These are phyloP conservation scores for Myocastor coypus DNA, from an alignment of 2,113 vertebrate genomes.

Conservation along the genomic window DNA sequence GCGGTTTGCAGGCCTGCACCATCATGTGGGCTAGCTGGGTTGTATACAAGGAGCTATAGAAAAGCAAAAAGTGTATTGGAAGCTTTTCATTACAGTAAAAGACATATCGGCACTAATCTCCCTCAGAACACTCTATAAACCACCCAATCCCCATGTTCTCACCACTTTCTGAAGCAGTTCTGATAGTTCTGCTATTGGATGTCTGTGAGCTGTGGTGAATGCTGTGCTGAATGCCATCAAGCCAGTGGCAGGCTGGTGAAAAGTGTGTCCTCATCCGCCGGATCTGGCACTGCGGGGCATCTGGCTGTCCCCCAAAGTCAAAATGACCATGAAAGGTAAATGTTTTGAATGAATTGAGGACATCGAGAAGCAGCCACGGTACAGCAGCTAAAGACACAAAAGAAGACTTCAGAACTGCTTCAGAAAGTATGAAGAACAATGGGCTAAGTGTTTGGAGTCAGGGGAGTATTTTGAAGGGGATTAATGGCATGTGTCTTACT, in stretches of 20 bases:
- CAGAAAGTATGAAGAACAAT: not conserved
- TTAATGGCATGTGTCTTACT: not conserved
- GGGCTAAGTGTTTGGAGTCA: not conserved
- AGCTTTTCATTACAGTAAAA: not conserved
- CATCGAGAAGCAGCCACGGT: not conserved
- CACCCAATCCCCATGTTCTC: not conserved
- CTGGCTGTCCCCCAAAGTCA: not conserved
- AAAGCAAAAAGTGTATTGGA: not conserved
- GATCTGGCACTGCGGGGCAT: not conserved
- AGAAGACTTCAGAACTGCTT: not conserved
- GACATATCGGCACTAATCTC: not conserved
- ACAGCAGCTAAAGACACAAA: not conserved
- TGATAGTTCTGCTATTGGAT: not conserved
- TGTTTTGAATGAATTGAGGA: not conserved
- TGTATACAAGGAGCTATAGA: not conserved
- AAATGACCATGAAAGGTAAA: not conserved
- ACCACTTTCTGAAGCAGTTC: not conserved
- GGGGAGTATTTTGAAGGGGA: not conserved
- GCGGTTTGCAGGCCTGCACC: too few species aligned
- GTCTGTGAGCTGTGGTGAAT: not conserved
- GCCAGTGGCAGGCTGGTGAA: not conserved
- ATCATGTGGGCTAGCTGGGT: not conserved
- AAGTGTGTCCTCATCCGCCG: not conserved
- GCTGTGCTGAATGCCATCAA: not conserved
- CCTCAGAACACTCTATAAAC: not conserved